Evolutionary conservation across 37 sponge, comb jelly and placozoan species (phyloP).

Genomic region (Ephydatia muelleri): DNA sequence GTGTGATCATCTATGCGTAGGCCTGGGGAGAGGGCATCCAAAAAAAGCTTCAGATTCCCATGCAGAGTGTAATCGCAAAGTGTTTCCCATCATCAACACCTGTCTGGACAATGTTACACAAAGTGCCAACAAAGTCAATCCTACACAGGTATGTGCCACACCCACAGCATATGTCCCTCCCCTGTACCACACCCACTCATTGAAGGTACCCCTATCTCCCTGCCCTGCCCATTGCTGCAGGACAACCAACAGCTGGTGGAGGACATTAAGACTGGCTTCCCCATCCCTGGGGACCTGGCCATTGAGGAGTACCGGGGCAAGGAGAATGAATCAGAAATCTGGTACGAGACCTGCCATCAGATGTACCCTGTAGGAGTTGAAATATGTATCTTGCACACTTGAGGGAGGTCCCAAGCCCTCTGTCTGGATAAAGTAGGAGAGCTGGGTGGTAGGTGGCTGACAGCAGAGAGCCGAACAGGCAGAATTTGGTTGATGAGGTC

Average conservation of each 20-base stretch:
- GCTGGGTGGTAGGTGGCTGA: too few species aligned
- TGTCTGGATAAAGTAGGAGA: too few species aligned
- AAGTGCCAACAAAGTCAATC: slow-evolving; percentile 48
- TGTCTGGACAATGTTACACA: slow-evolving; percentile 74
- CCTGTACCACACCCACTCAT: not conserved
- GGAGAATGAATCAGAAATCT: too few species aligned
- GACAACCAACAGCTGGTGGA: slow-evolving; percentile 66
- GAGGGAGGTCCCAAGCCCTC: too few species aligned
- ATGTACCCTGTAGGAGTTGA: too few species aligned
- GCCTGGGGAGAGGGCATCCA: too few species aligned
- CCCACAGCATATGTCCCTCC: not conserved
- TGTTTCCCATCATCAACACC: slow-evolving; percentile 61
- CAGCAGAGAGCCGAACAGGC: too few species aligned
- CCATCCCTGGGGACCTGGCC: slow-evolving; percentile 66
- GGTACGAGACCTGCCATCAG: too few species aligned
- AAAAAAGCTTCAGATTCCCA: too few species aligned
- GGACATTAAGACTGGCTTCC: slow-evolving; percentile 75
- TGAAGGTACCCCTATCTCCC: not conserved
- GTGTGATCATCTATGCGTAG: too few species aligned
- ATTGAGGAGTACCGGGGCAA: slow-evolving; percentile 73
- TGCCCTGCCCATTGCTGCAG: slow-evolving; percentile 8
- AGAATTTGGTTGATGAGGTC: too few species aligned
- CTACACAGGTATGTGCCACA: slow-evolving; percentile 37
- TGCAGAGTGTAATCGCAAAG: slow-evolving; percentile 63
- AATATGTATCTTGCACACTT: too few species aligned